phyloP scores from a whole-genome alignment of 2,888 invertebrate genomes.

The Drosophila parthenogenetica region DNA sequence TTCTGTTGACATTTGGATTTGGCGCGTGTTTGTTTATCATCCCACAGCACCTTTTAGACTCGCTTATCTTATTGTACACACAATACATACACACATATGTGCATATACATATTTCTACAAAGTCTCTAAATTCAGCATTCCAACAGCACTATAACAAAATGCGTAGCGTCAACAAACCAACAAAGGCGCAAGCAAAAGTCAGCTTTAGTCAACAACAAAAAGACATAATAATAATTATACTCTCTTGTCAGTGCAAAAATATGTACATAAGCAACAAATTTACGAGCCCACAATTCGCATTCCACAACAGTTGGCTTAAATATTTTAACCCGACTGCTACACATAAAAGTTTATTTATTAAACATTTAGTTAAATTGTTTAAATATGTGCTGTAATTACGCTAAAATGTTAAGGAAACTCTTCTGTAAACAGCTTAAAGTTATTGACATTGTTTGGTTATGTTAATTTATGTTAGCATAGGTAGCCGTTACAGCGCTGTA shows the following conservation, averaged over 20 bases:
- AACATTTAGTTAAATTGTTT: not conserved
- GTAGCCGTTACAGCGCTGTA: not conserved
- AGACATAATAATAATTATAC: slow-evolving; percentile 63
- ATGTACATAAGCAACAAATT: slow-evolving; percentile 48
- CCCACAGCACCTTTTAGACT: slow-evolving; percentile 55
- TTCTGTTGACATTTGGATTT: slow-evolving; percentile 72
- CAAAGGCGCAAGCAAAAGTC: slow-evolving; percentile 65
- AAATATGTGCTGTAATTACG: not conserved
- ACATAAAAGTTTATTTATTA: not conserved
- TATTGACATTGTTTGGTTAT: not conserved
- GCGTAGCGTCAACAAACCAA: slow-evolving; percentile 52
- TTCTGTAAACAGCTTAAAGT: not conserved
- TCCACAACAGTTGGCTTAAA: not conserved
- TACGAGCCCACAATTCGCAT: slow-evolving; percentile 22
- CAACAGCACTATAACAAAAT: slow-evolving; percentile 55
- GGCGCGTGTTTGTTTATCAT: slow-evolving; percentile 64
- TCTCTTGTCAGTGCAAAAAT: slow-evolving; percentile 58
- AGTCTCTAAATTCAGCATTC: slow-evolving; percentile 64
- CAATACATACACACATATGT: slow-evolving; percentile 1
- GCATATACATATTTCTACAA: slow-evolving; percentile 27
- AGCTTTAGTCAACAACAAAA: slow-evolving; percentile 66
- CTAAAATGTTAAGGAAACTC: not conserved
- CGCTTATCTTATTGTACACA: slow-evolving; percentile 47
- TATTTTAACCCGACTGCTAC: not conserved
- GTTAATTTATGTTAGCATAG: not conserved